Evolutionary conservation across 2,113 vertebrate species (phyloP), one percentile per base, ranked within the genome.

Genomic region (Pachyramphus minor): DNA sequence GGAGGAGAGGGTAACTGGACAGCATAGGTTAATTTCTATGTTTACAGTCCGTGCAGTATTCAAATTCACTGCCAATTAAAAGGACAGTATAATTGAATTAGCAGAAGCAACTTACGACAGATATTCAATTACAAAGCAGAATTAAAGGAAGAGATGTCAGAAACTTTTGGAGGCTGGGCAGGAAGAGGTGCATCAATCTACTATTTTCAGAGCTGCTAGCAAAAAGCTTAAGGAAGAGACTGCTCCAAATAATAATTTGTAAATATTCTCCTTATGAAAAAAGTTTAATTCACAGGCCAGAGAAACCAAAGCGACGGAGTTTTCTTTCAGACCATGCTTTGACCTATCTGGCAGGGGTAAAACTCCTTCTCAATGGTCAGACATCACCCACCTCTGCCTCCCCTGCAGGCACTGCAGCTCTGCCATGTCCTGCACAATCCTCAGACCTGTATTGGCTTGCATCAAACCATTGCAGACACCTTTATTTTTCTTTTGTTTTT

Each of bases 111-210:
- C 47, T 94, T 80, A 83, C 41, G 62, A 74, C 49, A 95, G 62
- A 94, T 96, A 91, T 91, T 84, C 59, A 96, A 96, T 91, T 93
- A 95, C 92, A 27, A 85, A 79, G 71, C 86, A 89, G 89, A 92
- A 95, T 87, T 95, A 96, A 95, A 96, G 89, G 91, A 95, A 94
- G 82, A 90, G 68, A 90, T 84, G 47, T 62, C 93, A 80, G 84
- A 93, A 95, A 93, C 60, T 92, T 95, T 68, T 50, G 90, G 68
- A 95, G 86, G 60, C 69, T 72, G 73, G 64, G 56, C 88, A 89
- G 88, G 60, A 92, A 94, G 80, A 92, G 64, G 42, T 63, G 55
- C 60, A 84, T 77, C 64, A 23, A 42, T 63, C 63, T 90, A 63
- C 30, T 77, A 52, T 88, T 93, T 83, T 84, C 81, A 85, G 76